Conservation (phyloP, 2,888 invertebrate genomes). For the Eledona agricola region DNA sequence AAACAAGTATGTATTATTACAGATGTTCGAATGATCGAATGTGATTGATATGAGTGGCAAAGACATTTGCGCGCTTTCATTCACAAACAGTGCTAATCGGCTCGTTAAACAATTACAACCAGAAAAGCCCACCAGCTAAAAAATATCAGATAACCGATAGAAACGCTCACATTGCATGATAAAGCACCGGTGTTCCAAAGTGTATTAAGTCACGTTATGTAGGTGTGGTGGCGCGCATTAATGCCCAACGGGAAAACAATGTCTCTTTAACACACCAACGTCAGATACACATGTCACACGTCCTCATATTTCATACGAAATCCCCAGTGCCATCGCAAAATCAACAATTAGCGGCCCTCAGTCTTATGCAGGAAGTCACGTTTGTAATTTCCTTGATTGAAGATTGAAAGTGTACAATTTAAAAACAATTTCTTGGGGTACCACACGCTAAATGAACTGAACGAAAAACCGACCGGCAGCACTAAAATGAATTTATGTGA, state of each 20-base stretch:
- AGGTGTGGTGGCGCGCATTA: slow-evolving; percentile 45
- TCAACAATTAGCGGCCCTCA: background rate
- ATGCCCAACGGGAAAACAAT: slow-evolving; percentile 41
- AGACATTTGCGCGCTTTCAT: too few species aligned
- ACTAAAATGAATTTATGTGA: too few species aligned
- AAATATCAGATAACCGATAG: slow-evolving; percentile 33
- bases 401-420: too few species aligned
- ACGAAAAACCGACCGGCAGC: too few species aligned
- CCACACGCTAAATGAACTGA: too few species aligned
- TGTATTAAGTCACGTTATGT: slow-evolving; percentile 48
- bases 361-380: slow-evolving; percentile 4
- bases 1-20: too few species aligned
- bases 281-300: slow-evolving; percentile 31
- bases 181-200: slow-evolving; percentile 36
- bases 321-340: background rate
- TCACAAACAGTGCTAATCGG: slow-evolving; percentile 26
- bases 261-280: slow-evolving; percentile 28
- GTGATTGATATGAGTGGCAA: too few species aligned
- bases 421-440: slow-evolving; percentile 1
- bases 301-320: slow-evolving; percentile 7
- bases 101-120: slow-evolving; percentile 34
- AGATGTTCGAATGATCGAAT: too few species aligned
- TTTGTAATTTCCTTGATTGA: slow-evolving; percentile 12
- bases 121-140: slow-evolving; percentile 21
- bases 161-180: slow-evolving; percentile 39